Evolutionary conservation across 2,888 invertebrate genomes (phyloP).

Genomic region (Lathronympha strigana): DNA sequence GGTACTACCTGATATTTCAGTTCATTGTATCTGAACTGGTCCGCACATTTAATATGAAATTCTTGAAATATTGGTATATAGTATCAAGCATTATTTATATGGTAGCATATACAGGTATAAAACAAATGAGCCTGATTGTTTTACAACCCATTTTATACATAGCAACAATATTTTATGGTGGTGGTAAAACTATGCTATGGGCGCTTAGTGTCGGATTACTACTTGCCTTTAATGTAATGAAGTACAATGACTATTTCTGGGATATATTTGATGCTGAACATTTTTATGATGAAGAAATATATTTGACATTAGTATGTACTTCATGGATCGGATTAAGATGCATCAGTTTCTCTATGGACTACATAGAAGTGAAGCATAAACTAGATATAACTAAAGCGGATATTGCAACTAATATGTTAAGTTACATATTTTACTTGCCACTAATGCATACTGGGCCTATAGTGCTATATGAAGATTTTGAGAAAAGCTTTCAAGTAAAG

Average conservation of each 20-base stretch:
- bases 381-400: slow-evolving; percentile 44
- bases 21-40: slow-evolving; percentile 81
- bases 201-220: slow-evolving; percentile 77
- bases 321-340: slow-evolving; percentile 91
- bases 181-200: slow-evolving; percentile 83
- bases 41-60: slow-evolving; percentile 55
- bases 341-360: slow-evolving; percentile 89
- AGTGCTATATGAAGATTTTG: slow-evolving; percentile 89
- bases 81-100: slow-evolving; percentile 78
- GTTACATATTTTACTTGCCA: slow-evolving; percentile 93
- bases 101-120: slow-evolving; percentile 72
- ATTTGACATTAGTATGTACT: slow-evolving; percentile 81
- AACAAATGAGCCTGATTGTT: slow-evolving; percentile 77
- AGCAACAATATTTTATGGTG: slow-evolving; percentile 69
- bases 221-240: slow-evolving; percentile 77
- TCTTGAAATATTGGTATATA: slow-evolving; percentile 83
- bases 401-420: slow-evolving; percentile 81
- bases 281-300: slow-evolving; percentile 79
- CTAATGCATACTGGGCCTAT: slow-evolving; percentile 94
- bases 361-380: slow-evolving; percentile 63
- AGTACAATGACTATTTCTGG: slow-evolving; percentile 76
- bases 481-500: slow-evolving; percentile 63
- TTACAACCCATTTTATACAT: slow-evolving; percentile 84
- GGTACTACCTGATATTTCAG: slow-evolving; percentile 84
- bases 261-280: slow-evolving; percentile 70